Percentiles rank a stretch among this genome's conserved stretches.
phyloP scores from a whole-genome alignment of 2,113 vertebrate species.

The Erinaceus europaeus region DNA sequence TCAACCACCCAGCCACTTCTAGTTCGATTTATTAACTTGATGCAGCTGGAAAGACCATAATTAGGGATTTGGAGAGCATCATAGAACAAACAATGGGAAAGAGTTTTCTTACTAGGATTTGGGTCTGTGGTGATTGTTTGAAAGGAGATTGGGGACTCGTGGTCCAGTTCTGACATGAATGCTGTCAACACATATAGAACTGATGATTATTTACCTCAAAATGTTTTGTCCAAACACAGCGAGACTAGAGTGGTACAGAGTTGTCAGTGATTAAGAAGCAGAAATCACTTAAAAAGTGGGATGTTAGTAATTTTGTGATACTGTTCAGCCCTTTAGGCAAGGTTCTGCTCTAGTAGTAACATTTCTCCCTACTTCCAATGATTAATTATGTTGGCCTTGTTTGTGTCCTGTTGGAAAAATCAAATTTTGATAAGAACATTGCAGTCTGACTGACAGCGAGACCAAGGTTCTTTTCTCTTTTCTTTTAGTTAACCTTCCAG shows the following conservation, averaged over 20 bases:
- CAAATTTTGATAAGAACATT: not conserved
- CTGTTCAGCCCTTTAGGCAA: not conserved
- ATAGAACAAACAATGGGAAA: not conserved
- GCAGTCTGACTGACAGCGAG: not conserved
- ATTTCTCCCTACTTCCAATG: not conserved
- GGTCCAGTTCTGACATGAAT: too few species aligned
- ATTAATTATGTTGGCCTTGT: slow-evolving; percentile 1
- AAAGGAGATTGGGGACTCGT: too few species aligned
- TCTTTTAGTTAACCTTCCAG: not conserved
- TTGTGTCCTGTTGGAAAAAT: not conserved
- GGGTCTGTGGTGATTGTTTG: too few species aligned
- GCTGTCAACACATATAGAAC: too few species aligned
- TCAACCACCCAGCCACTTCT: too few species aligned
- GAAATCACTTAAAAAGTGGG: not conserved
- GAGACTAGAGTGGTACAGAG: not conserved
- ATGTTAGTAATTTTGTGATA: not conserved
- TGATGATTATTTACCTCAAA: too few species aligned
- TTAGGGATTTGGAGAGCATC: not conserved
- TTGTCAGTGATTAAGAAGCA: not conserved
- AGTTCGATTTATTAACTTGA: not conserved
- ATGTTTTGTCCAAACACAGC: not conserved
- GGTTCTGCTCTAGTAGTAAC: not conserved
- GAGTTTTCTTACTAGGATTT: too few species aligned
- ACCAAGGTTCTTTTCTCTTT: not conserved
- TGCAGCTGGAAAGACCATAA: not conserved